These are phyloP conservation scores for Larimichthys crocea DNA, from an alignment of 2,113 vertebrate genomes.

Conservation along the genomic window DNA sequence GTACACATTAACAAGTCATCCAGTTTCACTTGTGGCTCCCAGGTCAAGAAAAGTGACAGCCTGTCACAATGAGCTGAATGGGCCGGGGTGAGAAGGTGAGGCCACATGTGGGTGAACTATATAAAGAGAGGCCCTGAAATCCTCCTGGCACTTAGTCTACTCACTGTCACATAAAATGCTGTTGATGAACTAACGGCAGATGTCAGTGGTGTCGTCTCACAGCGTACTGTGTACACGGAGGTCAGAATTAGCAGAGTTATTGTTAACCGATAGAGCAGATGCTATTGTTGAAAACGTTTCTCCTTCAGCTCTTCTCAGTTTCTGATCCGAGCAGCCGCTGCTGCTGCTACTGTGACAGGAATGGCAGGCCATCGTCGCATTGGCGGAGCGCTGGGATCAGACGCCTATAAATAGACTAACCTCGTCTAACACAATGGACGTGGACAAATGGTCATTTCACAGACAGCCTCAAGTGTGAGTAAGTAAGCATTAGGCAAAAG, in stretches of 20 bases:
- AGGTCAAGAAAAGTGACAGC: constrained; percentile 68
- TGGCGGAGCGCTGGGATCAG: constrained; percentile 56
- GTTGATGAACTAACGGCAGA: constrained; percentile 60
- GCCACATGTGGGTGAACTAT: constrained; percentile 39
- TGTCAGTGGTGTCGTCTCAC: constrained; percentile 58
- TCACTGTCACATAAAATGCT: constrained; percentile 40
- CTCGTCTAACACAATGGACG: constrained; percentile 61
- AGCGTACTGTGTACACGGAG: constrained; percentile 30
- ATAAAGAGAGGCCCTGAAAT: constrained; percentile 58
- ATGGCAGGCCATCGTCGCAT: constrained; percentile 44
- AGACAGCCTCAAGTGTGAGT: constrained; percentile 25
- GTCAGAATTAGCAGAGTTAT: constrained; percentile 62
- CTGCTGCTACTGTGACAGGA: constrained; percentile 56
- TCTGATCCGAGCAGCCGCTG: constrained; percentile 74
- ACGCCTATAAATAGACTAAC: constrained; percentile 74
- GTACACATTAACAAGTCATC: constrained; percentile 65
- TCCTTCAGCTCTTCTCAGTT: constrained; percentile 57
- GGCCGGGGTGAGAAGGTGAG: constrained; percentile 41
- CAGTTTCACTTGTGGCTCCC: constrained; percentile 36
- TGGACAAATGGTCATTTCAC: constrained; percentile 61
- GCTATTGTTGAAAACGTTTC: constrained; percentile 51
- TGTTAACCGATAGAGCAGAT: constrained; percentile 42
- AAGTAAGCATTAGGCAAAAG: neutral
- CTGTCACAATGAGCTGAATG: constrained; percentile 62
- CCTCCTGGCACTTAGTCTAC: constrained; percentile 5